Evolutionary conservation across 2,888 invertebrate species (phyloP), one percentile per base, ranked within the genome.

Genomic region (Catocala nupta): DNA sequence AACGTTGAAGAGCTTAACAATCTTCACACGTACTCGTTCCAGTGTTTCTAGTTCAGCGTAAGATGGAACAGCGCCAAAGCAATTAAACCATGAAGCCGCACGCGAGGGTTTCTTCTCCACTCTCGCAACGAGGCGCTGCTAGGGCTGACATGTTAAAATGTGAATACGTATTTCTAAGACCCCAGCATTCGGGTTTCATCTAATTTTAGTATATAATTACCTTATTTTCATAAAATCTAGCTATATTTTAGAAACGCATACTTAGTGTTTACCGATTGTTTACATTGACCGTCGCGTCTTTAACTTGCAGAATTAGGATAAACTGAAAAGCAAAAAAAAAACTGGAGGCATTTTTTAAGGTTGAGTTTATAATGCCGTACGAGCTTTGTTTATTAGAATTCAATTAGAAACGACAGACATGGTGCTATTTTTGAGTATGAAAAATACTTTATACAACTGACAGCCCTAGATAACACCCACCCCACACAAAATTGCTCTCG

Each of bases 31-130:
- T 65, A 63, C 39, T 52, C 45, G 62, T 77, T 84, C 82, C 75
- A 83, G 77, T 57, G 45, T 65, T 65, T 68, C 56, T 68, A 64
- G 67, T 73, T 75, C 63, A 72, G 80, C 59, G 75, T 76, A 75
- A 71, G 73, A 82, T 92, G 92, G 91, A 89, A 88, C 84, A 84
- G 86, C 81, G 92, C 92, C 92, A 92, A 90, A 90, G 89, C 91
- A 92, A 93, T 93, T 93, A 92, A 89, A 89, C 83, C 81, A 83
- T 81, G 83, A 82, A 85, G 83, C 87, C 83, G 81, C 85, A 81
- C 87, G 85, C 81, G 80, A 80, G 77, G 78, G 73, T 77, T 75
- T 80, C 80, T 73, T 70, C 67, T 69, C 74, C 73, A 78, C 78
- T 79, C 81, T 78, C 75, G 70, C 68, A 80, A 78, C 71, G 73